Evolutionary conservation across 2,113 vertebrate species (phyloP), one percentile per base, ranked within the genome.

Genomic region (Nesoenas mayeri): DNA sequence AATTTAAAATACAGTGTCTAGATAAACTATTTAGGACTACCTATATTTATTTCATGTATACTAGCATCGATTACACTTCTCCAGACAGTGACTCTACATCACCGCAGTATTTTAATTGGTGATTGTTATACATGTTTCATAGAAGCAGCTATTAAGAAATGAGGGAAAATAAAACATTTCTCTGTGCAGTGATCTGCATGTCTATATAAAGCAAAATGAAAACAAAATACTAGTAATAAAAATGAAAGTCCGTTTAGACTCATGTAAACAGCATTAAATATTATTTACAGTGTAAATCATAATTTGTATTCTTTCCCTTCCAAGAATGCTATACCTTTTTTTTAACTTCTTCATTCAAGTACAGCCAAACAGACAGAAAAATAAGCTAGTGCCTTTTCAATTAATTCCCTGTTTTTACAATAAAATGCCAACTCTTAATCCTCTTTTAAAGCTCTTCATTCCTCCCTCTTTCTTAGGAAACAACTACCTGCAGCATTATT

Each of bases 391-490:
- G 32, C 57, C 50, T 93, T 72, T 71, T 51, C 78, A 89, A 40
- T 60, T 71, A 2, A 31, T 66, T 57, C 38, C 44, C 25, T 2
- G 0, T 51, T 86, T 92, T 92, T 62, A 79, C 71, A 94, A 44
- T 9, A 77, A 88, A 96, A 90, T 61, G 34, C 9, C 40, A 75
- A 70, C 61, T 85, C 47, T 85, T 90, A 93, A 93, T 77, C 50
- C 31, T 87, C 88, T 83, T 83, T 69, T 32, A 94, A 61, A 92
- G 47, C 79, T 88, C 54, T 69, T 93, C 40, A 66, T 65, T 69
- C 53, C 82, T 88, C 34, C 14, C 48, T n/a, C 67, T 65, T 82
- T 44, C 81, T 79, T 53, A 85, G 40, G 29, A 29, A 73, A 66
- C 36, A 88, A 51, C 64, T 75, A 62, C 38, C 72, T 50, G 64